A percentile compares a stretch with the other conserved stretches of the same genome.
Evolutionary conservation across 2,113 vertebrate species (phyloP).

Genomic region (Hucho hucho): DNA sequence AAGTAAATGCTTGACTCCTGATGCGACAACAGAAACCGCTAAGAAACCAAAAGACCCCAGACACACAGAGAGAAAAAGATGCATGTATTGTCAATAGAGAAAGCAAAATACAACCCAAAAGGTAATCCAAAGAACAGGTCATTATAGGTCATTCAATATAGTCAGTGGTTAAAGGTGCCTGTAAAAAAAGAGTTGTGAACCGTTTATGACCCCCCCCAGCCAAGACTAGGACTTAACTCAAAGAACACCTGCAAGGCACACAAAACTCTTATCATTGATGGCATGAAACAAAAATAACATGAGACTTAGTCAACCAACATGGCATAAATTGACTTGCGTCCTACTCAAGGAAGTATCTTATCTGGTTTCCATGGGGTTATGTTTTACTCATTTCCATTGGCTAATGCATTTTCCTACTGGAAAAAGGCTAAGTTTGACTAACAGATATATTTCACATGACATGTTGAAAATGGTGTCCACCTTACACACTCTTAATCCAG

Average conservation of each 20-base stretch:
- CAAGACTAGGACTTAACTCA: no score
- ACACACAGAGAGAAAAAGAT: no score
- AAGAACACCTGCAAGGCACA: slow-evolving; percentile 61
- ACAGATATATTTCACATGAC: slow-evolving; percentile 57
- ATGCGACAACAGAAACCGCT: no score
- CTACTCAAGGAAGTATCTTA: slow-evolving; percentile 64
- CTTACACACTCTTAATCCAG: slow-evolving; percentile 62
- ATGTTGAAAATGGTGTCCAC: slow-evolving; percentile 59
- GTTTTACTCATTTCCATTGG: slow-evolving; percentile 32
- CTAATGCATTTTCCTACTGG: slow-evolving; percentile 78
- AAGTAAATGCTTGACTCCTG: no score
- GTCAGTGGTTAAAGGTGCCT: no score
- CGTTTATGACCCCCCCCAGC: no score
- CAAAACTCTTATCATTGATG: slow-evolving; percentile 47
- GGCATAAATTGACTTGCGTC: slow-evolving; percentile 73
- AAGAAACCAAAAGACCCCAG: no score
- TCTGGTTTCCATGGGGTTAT: slow-evolving; percentile 65
- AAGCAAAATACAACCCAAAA: no score
- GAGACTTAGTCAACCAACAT: slow-evolving; percentile 49
- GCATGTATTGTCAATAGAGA: no score
- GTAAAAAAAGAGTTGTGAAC: no score
- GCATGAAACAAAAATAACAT: slow-evolving; percentile 33
- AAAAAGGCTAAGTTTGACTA: slow-evolving; percentile 27
- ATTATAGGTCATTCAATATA: no score
- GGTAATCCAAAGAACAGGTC: no score